Conservation (phyloP, 2,797 vertebrate species). For the Cuniculus paca region DNA sequence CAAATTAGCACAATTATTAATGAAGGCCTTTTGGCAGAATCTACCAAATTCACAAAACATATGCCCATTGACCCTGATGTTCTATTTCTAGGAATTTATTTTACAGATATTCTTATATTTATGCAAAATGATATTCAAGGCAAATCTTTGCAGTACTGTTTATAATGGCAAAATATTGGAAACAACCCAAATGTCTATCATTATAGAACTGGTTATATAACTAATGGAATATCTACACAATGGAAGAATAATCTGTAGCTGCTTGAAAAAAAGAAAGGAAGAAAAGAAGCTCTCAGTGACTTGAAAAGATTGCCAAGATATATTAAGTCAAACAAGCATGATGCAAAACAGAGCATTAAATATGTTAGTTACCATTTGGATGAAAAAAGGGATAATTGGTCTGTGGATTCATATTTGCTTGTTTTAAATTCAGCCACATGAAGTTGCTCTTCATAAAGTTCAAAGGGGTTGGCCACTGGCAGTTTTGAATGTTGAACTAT, state of each 20-base stretch:
- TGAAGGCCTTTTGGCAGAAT: conserved; percentile 32
- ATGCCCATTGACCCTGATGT: conserved; percentile 10
- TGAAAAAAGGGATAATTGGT: conserved; percentile 47
- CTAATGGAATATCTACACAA: conserved; percentile 42
- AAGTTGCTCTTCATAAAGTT: conserved; percentile 27
- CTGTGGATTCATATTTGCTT: conserved; percentile 22
- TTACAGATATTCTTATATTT: conserved; percentile 41
- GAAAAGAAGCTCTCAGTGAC: not conserved
- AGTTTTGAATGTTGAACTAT: not conserved
- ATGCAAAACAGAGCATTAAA: conserved; percentile 48
- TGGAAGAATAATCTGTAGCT: conserved; percentile 56
- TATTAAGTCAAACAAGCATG: conserved; percentile 52
- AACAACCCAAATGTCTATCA: conserved; percentile 52
- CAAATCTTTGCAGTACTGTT: conserved; percentile 52
- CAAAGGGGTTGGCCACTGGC: not conserved
- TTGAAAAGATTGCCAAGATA: conserved; percentile 72
- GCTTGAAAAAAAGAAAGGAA: not conserved
- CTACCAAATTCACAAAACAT: conserved; percentile 19
- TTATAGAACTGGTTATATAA: conserved; percentile 23
- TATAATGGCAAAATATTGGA: conserved; percentile 55
- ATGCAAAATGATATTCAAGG: conserved; percentile 11
- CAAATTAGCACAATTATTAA: conserved; percentile 51
- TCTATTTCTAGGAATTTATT: conserved; percentile 61
- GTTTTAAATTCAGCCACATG: not conserved
- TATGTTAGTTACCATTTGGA: conserved; percentile 33